Conservation (phyloP, 1,140 invertebrate species). For the Samia ricini region DNA sequence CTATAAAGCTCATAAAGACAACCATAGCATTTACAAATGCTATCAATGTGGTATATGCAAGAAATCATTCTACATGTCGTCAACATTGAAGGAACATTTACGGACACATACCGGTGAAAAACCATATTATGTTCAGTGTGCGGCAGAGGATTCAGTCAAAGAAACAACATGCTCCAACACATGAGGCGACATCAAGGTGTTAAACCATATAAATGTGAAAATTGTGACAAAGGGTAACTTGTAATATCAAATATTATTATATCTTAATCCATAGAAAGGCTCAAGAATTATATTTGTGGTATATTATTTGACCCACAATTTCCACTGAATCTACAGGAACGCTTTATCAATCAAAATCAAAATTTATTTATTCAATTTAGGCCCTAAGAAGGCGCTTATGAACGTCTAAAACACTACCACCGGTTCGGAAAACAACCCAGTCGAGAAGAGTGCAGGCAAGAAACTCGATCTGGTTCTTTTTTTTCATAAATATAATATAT, state of each 20-base stretch:
- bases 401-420: too few species aligned
- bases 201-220: constrained; percentile 77
- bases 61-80: constrained; percentile 78
- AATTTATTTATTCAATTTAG: too few species aligned
- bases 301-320: too few species aligned
- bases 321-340: too few species aligned
- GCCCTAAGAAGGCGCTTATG: too few species aligned
- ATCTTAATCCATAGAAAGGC: too few species aligned
- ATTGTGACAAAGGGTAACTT: constrained; percentile 64
- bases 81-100: constrained; percentile 78
- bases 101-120: constrained; percentile 79
- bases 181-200: constrained; percentile 75
- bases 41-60: constrained; percentile 79
- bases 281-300: too few species aligned
- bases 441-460: too few species aligned
- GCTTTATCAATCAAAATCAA: too few species aligned
- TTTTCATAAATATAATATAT: too few species aligned
- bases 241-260: background rate
- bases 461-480: too few species aligned
- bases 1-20: constrained; percentile 51
- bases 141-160: constrained; percentile 76
- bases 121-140: constrained; percentile 77
- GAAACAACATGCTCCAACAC: constrained; percentile 78
- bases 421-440: too few species aligned
- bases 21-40: constrained; percentile 76